These are phyloP conservation scores for Caenorhabditis becei DNA, from an alignment of 2,888 invertebrate genomes.

Conservation along the genomic window DNA sequence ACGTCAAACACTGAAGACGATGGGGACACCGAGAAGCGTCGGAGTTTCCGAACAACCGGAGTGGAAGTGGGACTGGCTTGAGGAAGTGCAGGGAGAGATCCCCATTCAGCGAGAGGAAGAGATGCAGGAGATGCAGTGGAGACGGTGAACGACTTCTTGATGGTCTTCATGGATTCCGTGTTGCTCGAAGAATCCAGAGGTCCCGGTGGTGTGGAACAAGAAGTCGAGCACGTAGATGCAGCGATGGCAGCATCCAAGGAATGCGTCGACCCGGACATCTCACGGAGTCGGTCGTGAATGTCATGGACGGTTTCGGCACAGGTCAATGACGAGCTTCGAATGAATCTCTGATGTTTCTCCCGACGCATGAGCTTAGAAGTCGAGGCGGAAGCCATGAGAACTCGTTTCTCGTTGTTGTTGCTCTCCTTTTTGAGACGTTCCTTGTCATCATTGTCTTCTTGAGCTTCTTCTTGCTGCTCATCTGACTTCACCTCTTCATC, in stretches of 20 bases:
- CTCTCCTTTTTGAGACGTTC: constrained; percentile 15
- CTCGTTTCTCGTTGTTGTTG: constrained; percentile 50
- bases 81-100: constrained; percentile 68
- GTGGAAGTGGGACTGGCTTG: constrained; percentile 60
- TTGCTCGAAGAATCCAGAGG: constrained; percentile 65
- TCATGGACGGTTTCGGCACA: constrained; percentile 73
- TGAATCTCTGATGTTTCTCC: constrained; percentile 59
- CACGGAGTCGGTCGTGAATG: constrained; percentile 69
- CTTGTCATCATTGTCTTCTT: background rate
- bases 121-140: constrained; percentile 22
- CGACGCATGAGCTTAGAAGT: constrained; percentile 22
- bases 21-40: constrained; percentile 75
- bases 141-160: constrained; percentile 63
- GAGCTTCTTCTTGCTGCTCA: background rate
- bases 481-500: background rate
- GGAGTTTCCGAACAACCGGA: constrained; percentile 64
- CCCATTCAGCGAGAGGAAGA: constrained; percentile 64
- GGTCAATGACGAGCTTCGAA: constrained; percentile 69
- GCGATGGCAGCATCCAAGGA: constrained; percentile 66
- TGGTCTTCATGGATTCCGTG: constrained; percentile 67
- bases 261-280: constrained; percentile 71
- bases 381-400: constrained; percentile 23
- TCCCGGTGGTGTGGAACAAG: constrained; percentile 31
- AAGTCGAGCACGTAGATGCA: constrained; percentile 11
- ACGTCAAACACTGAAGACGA: constrained; percentile 70